phyloP scores from a whole-genome alignment of 2,888 invertebrate species.

The Sinodicranocentrus sp. region DNA sequence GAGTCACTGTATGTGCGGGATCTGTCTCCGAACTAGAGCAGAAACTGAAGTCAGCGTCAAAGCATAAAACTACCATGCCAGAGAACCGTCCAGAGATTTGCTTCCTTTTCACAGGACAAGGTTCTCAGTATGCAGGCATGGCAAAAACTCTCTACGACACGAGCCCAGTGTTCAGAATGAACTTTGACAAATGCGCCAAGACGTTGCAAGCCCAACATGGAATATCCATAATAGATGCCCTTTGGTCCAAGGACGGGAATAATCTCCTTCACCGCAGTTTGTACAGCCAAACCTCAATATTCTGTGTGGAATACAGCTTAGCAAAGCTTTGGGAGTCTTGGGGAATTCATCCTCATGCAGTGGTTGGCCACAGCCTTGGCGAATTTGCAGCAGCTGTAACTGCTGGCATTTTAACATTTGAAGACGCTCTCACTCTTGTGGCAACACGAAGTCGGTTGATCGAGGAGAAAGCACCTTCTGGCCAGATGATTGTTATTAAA shows the following conservation, averaged over 20 bases:
- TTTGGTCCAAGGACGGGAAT: background rate
- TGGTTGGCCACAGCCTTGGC: slow-evolving; percentile 68
- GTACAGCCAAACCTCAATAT: slow-evolving; percentile 67
- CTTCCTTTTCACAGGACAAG: slow-evolving; percentile 68
- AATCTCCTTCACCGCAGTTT: slow-evolving; percentile 2
- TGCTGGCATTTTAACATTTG: slow-evolving; percentile 51
- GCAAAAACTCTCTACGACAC: slow-evolving; percentile 48
- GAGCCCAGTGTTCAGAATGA: slow-evolving; percentile 39
- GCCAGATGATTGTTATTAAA: slow-evolving; percentile 69
- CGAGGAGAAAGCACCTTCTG: slow-evolving; percentile 55
- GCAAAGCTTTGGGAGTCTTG: slow-evolving; percentile 62
- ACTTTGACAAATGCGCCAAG: slow-evolving; percentile 45
- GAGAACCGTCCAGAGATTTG: slow-evolving; percentile 32
- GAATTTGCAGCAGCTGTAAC: slow-evolving; percentile 70
- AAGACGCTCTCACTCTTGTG: slow-evolving; percentile 66
- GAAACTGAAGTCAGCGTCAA: background rate
- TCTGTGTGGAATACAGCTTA: slow-evolving; percentile 62
- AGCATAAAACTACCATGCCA: background rate
- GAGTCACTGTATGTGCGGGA: slow-evolving; percentile 25
- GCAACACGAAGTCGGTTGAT: slow-evolving; percentile 66
- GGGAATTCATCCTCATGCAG: slow-evolving; percentile 65
- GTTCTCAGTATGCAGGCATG: slow-evolving; percentile 61
- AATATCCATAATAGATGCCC: background rate
- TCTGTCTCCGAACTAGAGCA: background rate
- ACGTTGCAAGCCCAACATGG: slow-evolving; percentile 16